Percentiles rank a stretch among this genome's conserved stretches.
phyloP scores from a whole-genome alignment of 2,797 vertebrate genomes.

The Amazona finschi region DNA sequence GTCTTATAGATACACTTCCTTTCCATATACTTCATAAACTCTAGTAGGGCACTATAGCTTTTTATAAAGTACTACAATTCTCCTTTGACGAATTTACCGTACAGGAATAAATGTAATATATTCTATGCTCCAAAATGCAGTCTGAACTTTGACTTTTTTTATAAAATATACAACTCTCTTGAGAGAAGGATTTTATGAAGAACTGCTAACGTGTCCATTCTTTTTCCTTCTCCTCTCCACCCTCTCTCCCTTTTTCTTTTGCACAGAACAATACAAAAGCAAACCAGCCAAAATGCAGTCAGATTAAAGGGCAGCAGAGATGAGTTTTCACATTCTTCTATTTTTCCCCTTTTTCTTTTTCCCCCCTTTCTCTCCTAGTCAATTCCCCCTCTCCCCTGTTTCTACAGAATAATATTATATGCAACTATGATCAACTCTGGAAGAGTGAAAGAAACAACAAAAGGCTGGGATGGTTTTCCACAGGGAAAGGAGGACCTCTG shows the following conservation, averaged over 20 bases:
- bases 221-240: neutral
- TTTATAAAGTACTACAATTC: neutral
- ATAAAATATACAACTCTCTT: neutral
- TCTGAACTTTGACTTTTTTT: neutral
- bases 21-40: neutral
- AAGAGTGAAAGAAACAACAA: neutral
- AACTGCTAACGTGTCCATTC: neutral
- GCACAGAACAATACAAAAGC: neutral
- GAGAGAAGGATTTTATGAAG: neutral
- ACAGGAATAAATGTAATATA: conserved; percentile 1
- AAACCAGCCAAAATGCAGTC: neutral
- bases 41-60: neutral
- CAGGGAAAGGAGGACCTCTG: neutral
- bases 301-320: neutral
- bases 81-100: neutral
- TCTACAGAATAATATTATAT: neutral
- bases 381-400: neutral
- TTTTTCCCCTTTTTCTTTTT: rapidly evolving
- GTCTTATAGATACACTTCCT: neutral
- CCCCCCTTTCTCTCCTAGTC: rapidly evolving
- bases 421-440: neutral
- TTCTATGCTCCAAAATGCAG: neutral
- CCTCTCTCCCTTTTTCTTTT: neutral
- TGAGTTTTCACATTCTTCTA: neutral
- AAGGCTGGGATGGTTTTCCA: neutral